These are phyloP conservation scores for Aproaerema taeniolella DNA, from an alignment of 2,888 invertebrate species.

Conservation along the genomic window DNA sequence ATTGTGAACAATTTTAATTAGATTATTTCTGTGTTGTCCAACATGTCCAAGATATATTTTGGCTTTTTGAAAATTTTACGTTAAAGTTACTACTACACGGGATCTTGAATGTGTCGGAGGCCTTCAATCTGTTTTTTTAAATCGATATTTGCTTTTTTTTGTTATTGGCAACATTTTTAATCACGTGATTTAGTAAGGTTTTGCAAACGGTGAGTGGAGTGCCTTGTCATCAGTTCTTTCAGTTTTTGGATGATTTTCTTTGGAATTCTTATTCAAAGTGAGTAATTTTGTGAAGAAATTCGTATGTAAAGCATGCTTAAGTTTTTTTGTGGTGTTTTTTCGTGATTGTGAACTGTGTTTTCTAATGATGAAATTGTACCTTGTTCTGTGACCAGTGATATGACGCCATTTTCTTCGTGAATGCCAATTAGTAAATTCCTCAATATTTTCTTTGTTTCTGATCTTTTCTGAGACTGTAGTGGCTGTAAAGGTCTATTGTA, in stretches of 20 bases:
- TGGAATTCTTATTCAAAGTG: constrained; percentile 76
- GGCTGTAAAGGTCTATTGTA: constrained; percentile 17
- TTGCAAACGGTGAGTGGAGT: constrained; percentile 78
- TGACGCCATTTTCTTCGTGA: constrained; percentile 79
- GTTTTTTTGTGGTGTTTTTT: constrained; percentile 45
- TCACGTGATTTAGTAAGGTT: constrained; percentile 64
- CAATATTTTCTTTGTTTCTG: constrained; percentile 61
- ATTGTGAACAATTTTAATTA: no score
- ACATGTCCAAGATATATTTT: no score
- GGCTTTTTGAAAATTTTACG: no score
- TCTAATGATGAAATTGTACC: constrained; percentile 71
- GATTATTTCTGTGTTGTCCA: no score
- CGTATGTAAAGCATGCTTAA: constrained; percentile 45
- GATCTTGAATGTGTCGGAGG: no score
- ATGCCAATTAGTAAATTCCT: constrained; percentile 74
- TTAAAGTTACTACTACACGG: no score
- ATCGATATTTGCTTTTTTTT: no score
- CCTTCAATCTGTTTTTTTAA: no score
- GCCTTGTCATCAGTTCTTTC: constrained; percentile 76
- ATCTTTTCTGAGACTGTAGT: constrained; percentile 22
- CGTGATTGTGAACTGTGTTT: constrained; percentile 55
- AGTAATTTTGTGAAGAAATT: constrained; percentile 61
- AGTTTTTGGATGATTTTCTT: constrained; percentile 78
- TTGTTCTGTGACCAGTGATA: constrained; percentile 76
- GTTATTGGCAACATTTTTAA: constrained; percentile 32